A percentile compares a stretch with the other conserved stretches of the same genome.
Conservation (phyloP, 2,888 invertebrate genomes). For the Lamellibrachia satsuma region DNA sequence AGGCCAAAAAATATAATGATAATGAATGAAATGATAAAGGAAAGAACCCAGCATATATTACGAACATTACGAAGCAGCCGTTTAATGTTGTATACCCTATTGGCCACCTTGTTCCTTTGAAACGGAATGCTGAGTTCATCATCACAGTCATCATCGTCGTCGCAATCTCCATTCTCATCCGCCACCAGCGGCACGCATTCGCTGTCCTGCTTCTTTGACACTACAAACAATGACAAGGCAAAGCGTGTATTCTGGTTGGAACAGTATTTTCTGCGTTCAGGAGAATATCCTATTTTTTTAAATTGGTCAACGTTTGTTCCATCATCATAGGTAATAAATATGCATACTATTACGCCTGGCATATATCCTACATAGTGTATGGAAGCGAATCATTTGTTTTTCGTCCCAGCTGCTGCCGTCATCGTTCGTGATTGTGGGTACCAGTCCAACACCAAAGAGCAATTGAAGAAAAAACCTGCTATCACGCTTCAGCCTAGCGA, state of each 20-base stretch:
- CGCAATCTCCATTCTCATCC: not conserved
- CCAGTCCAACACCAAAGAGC: no score
- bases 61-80: not conserved
- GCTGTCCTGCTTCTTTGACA: not conserved
- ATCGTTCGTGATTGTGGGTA: no score
- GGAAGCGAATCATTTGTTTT: no score
- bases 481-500: no score
- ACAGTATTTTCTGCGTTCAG: no score
- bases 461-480: no score
- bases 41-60: not conserved
- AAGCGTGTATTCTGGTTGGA: not conserved
- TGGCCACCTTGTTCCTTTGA: not conserved
- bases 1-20: not conserved
- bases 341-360: no score
- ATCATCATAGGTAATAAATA: no score
- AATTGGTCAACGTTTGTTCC: no score
- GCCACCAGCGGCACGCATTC: not conserved
- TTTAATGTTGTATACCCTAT: not conserved
- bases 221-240: not conserved
- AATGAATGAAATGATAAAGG: not conserved
- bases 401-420: no score
- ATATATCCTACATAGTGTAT: no score
- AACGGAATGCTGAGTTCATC: not conserved
- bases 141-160: not conserved
- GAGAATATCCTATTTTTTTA: no score